Conservation (phyloP, 2,113 vertebrate genomes). For the Monopterus albus region DNA sequence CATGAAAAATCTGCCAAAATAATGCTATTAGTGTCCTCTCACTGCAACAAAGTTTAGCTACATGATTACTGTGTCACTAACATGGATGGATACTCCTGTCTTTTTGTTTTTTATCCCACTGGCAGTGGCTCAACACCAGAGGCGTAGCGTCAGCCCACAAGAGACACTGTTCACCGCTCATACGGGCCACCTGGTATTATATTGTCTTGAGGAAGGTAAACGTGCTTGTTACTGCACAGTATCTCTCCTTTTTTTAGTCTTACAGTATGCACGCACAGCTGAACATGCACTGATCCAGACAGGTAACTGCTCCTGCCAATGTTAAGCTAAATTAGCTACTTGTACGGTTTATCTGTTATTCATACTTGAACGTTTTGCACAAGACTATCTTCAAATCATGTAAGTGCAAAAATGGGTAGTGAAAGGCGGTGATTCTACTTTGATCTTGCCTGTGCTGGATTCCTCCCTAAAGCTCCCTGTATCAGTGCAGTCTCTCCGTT, state of each 20-base stretch:
- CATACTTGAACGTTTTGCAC: slow-evolving; percentile 56
- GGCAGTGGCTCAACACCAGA: slow-evolving; percentile 64
- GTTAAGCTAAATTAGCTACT: slow-evolving; percentile 55
- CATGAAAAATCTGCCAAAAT: slow-evolving; percentile 71
- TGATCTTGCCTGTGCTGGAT: slow-evolving; percentile 60
- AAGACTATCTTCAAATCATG: slow-evolving; percentile 42
- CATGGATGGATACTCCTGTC: slow-evolving; percentile 69
- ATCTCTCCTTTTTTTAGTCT: neutral
- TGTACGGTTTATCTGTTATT: slow-evolving; percentile 69
- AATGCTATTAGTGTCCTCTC: slow-evolving; percentile 68
- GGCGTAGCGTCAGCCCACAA: slow-evolving; percentile 51
- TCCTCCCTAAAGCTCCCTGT: slow-evolving; percentile 53
- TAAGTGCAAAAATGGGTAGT: slow-evolving; percentile 52
- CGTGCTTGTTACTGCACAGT: neutral
- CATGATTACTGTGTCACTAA: slow-evolving; percentile 66
- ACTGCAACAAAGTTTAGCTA: slow-evolving; percentile 66
- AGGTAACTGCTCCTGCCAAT: slow-evolving; percentile 48
- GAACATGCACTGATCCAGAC: slow-evolving; percentile 10
- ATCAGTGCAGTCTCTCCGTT: slow-evolving; percentile 45
- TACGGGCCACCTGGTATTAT: slow-evolving; percentile 49
- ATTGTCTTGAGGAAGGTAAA: slow-evolving; percentile 24
- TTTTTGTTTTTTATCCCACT: slow-evolving; percentile 52
- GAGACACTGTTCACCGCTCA: slow-evolving; percentile 31
- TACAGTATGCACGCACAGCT: too few species aligned
- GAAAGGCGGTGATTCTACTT: slow-evolving; percentile 57